These are phyloP conservation scores for Fragum whitleyi DNA, from an alignment of 2,888 invertebrate species.

Conservation along the genomic window DNA sequence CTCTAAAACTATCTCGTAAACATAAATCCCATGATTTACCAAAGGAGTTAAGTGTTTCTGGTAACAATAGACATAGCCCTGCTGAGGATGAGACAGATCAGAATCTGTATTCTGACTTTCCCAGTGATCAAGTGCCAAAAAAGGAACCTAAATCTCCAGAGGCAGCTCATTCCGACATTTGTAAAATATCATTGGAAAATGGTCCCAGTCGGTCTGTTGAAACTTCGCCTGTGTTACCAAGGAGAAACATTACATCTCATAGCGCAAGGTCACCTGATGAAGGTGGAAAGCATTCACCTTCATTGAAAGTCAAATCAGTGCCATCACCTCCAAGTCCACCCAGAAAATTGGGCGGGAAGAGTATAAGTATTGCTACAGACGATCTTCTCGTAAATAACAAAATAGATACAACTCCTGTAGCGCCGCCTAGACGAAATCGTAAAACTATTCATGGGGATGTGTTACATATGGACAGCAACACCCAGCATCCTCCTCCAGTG, in stretches of 20 bases:
- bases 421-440: constrained; percentile 56
- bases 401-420: constrained; percentile 15
- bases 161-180: constrained; percentile 36
- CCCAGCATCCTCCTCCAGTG: neutral
- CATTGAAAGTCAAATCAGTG: neutral
- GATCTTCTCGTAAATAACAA: constrained; percentile 1
- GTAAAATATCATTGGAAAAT: constrained; percentile 44
- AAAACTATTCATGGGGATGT: constrained; percentile 31
- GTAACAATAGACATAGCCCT: neutral
- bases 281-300: neutral
- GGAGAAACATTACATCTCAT: neutral
- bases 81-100: constrained; percentile 10
- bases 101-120: constrained; percentile 57
- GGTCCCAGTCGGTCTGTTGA: constrained; percentile 12
- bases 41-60: constrained; percentile 2
- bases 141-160: neutral
- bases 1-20: constrained; percentile 9
- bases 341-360: constrained; percentile 1
- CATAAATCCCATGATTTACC: constrained; percentile 14
- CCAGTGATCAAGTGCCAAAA: constrained; percentile 12
- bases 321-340: constrained; percentile 1
- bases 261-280: neutral
- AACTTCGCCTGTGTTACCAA: constrained; percentile 41
- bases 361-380: neutral
- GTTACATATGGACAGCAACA: neutral